phyloP scores from a whole-genome alignment of 2,797 vertebrate genomes.

The Synaphobranchus kaupii region DNA sequence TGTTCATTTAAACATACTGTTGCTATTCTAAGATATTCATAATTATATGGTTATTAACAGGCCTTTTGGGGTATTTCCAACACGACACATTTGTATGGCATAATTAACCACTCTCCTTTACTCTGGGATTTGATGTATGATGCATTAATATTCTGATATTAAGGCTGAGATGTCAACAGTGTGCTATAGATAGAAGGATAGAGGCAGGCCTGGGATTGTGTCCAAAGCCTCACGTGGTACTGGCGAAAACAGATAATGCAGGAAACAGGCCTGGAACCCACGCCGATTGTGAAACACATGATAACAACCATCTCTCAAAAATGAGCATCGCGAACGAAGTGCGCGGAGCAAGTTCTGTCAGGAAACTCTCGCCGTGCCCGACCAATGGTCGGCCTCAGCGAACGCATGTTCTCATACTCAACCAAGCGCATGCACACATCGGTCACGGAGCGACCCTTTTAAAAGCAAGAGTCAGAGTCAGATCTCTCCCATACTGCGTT shows the following conservation, averaged over 20 bases:
- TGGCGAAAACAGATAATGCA: neutral
- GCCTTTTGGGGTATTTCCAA: neutral
- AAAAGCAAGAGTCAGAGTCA: too few species aligned
- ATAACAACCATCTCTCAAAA: neutral
- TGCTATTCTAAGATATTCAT: neutral
- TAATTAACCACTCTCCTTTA: neutral
- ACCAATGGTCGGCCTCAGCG: too few species aligned
- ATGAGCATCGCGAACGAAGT: too few species aligned
- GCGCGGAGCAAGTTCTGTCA: too few species aligned
- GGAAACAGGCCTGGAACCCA: neutral
- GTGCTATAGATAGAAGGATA: neutral
- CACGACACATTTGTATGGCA: neutral
- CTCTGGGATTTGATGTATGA: neutral
- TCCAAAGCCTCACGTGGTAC: neutral
- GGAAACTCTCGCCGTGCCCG: too few species aligned
- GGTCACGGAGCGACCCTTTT: too few species aligned
- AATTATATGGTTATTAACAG: neutral
- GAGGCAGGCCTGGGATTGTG: neutral
- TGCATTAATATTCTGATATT: neutral
- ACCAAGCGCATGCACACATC: too few species aligned
- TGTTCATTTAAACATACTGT: neutral
- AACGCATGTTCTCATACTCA: too few species aligned
- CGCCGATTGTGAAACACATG: neutral
- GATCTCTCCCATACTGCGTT: too few species aligned
- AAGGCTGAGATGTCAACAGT: neutral